phyloP scores from a whole-genome alignment of 2,888 invertebrate genomes.

The Tridacna gigas region DNA sequence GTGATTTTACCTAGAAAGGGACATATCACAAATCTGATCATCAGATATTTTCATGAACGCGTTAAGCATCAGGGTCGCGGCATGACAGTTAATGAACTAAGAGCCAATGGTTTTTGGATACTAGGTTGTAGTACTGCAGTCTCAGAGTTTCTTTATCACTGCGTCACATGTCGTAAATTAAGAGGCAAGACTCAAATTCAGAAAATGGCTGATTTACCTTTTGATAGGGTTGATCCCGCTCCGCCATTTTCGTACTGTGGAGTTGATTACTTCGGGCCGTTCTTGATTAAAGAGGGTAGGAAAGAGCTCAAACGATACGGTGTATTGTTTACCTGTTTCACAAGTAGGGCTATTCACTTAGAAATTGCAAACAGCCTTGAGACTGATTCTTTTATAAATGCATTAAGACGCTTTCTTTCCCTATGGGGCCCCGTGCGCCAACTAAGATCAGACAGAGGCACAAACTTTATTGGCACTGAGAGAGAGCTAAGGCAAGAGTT shows the following conservation, averaged over 20 bases:
- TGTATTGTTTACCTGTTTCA: constrained; percentile 78
- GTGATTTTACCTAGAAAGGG: constrained; percentile 57
- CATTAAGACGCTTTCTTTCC: constrained; percentile 29
- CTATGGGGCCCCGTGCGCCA: constrained; percentile 24
- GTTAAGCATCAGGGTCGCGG: constrained; percentile 61
- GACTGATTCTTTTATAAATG: constrained; percentile 65
- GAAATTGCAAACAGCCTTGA: constrained; percentile 60
- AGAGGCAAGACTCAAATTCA: constrained; percentile 65
- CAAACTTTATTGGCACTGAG: constrained; percentile 34
- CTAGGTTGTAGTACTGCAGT: constrained; percentile 67
- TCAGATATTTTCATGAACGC: constrained; percentile 61
- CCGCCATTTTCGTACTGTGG: constrained; percentile 35
- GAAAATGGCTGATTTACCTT: constrained; percentile 79
- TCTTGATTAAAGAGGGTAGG: constrained; percentile 67
- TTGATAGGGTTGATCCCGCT: constrained; percentile 63
- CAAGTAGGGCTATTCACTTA: constrained; percentile 76
- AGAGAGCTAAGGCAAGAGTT: constrained; percentile 27
- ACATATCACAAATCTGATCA: constrained; percentile 56
- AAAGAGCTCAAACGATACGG: constrained; percentile 76
- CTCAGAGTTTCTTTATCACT: constrained; percentile 63
- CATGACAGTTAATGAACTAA: constrained; percentile 60
- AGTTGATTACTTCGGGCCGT: constrained; percentile 19
- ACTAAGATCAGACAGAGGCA: constrained; percentile 29
- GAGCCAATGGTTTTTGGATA: constrained; percentile 75
- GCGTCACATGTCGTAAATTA: constrained; percentile 73